phyloP scores from a whole-genome alignment of 2,113 vertebrate genomes.

The Machaerirhynchus nigripectus region DNA sequence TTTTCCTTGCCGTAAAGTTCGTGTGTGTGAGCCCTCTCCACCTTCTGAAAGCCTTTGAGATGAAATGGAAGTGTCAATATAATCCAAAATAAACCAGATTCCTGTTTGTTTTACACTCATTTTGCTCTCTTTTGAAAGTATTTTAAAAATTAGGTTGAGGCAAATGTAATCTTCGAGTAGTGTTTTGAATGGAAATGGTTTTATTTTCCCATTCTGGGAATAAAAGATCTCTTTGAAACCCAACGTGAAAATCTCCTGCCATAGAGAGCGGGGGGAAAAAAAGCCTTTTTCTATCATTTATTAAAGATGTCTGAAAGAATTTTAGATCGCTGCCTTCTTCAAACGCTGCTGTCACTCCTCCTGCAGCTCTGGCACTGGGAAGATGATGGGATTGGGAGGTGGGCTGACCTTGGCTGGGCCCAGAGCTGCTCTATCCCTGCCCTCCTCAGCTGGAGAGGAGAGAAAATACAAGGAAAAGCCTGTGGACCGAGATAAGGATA shows the following conservation, averaged over 20 bases:
- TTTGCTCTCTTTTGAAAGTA: not conserved
- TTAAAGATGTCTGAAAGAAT: slow-evolving; percentile 24
- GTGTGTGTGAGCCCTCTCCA: not conserved
- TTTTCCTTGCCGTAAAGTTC: not conserved
- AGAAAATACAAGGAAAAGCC: fast-evolving
- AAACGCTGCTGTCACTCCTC: not conserved
- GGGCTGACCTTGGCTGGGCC: not conserved
- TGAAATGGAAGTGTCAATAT: not conserved
- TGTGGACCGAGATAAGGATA: fast-evolving
- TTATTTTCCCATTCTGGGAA: slow-evolving; percentile 7
- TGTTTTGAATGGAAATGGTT: slow-evolving; percentile 3
- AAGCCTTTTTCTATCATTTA: not conserved
- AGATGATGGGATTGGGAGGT: not conserved
- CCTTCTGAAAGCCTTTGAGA: not conserved
- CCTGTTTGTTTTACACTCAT: not conserved
- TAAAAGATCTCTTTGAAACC: slow-evolving; percentile 5
- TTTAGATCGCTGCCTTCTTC: not conserved
- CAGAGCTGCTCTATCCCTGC: not conserved
- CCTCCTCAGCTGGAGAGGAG: not conserved
- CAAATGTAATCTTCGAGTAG: not conserved
- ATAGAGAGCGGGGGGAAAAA: fast-evolving
- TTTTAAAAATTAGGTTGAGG: not conserved
- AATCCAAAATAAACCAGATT: not conserved
- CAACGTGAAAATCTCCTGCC: not conserved
- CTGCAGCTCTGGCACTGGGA: not conserved